phyloP scores from a whole-genome alignment of 2,888 invertebrate species.

The Andrena minutula region DNA sequence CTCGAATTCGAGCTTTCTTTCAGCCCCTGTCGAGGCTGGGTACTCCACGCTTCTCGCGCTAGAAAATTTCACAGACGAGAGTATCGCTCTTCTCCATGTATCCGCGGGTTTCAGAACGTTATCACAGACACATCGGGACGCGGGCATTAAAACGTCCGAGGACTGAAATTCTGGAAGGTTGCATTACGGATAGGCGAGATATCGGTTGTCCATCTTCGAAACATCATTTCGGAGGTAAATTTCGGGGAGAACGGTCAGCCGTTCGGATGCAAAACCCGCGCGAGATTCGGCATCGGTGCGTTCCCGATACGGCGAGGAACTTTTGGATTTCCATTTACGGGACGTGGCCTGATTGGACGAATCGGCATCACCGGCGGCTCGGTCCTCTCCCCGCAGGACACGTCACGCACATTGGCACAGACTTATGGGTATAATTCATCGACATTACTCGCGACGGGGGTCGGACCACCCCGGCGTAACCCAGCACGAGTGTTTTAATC shows the following conservation, averaged over 20 bases:
- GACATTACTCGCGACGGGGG: constrained; percentile 69
- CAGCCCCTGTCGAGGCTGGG: constrained; percentile 33
- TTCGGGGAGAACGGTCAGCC: constrained; percentile 21
- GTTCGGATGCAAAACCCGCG: constrained; percentile 41
- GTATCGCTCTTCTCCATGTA: background rate
- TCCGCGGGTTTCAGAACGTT: background rate
- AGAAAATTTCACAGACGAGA: constrained; percentile 47
- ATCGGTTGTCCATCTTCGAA: constrained; percentile 61
- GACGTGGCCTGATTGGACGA: constrained; percentile 74
- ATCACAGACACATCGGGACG: background rate
- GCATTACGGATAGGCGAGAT: constrained; percentile 22
- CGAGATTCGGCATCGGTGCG: constrained; percentile 41
- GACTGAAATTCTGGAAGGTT: constrained; percentile 11
- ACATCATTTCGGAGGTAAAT: constrained; percentile 66
- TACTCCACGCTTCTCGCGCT: constrained; percentile 37
- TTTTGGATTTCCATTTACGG: constrained; percentile 74
- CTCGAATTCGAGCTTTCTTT: constrained; percentile 53
- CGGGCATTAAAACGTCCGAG: background rate
- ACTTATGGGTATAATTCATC: constrained; percentile 76
- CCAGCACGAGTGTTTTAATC: constrained; percentile 69
- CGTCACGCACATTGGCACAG: constrained; percentile 78
- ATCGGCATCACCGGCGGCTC: constrained; percentile 66
- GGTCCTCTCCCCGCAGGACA: constrained; percentile 62
- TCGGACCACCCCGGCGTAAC: constrained; percentile 54
- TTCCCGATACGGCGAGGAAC: constrained; percentile 62